Percentiles rank a stretch among this genome's conserved stretches.
phyloP scores from a whole-genome alignment of 2,888 invertebrate genomes.

The Temnothorax rugatulus region DNA sequence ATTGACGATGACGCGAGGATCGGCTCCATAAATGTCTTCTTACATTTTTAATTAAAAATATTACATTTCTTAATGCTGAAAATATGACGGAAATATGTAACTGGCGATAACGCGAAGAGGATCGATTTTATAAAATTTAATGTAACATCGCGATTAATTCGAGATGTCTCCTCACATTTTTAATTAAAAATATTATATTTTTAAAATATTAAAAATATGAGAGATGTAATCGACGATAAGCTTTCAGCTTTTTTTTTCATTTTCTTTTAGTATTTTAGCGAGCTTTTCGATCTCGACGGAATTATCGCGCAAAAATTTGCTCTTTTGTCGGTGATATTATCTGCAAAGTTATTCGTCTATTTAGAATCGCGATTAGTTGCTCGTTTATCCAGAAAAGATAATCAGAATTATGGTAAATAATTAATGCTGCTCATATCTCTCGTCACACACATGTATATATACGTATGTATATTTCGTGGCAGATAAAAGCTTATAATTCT shows the following conservation, averaged over 20 bases:
- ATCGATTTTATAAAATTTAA: not conserved
- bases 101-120: not conserved
- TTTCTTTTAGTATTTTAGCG: not conserved
- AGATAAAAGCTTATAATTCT: slow-evolving; percentile 33
- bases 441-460: not conserved
- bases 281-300: not conserved
- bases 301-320: not conserved
- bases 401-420: slow-evolving; percentile 11
- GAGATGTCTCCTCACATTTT: not conserved
- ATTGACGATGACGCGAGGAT: not conserved
- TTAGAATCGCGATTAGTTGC: not conserved
- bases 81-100: too few species aligned
- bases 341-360: not conserved
- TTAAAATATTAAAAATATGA: slow-evolving; percentile 1
- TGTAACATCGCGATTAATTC: not conserved
- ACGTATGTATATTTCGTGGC: not conserved
- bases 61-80: too few species aligned
- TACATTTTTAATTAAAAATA: not conserved
- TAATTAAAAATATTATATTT: not conserved
- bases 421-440: not conserved
- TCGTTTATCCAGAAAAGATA: not conserved
- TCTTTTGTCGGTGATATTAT: not conserved
- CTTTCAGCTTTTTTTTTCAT: not conserved
- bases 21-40: not conserved
- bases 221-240: not conserved